Evolutionary conservation across 1,140 invertebrate genomes (phyloP).

Genomic region (Zophobas atratus): DNA sequence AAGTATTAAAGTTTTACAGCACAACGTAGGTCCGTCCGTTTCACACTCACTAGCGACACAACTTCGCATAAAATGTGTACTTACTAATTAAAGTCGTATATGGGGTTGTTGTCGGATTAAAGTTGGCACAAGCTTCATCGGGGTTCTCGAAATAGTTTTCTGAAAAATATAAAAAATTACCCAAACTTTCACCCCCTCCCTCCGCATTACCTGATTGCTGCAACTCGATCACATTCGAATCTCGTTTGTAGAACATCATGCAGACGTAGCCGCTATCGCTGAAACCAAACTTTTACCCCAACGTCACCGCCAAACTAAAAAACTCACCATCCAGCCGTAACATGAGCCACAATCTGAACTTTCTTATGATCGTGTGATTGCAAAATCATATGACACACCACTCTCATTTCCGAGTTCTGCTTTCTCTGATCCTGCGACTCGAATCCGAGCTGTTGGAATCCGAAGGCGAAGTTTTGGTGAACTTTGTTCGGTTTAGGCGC

Average conservation of each 20-base stretch:
- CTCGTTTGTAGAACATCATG: conserved; percentile 86
- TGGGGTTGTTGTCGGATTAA: conserved; percentile 78
- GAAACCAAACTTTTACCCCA: conserved; percentile 51
- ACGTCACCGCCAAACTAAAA: conserved; percentile 46
- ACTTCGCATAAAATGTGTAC: conserved; percentile 63
- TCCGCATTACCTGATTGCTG: conserved; percentile 70
- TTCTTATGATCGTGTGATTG: conserved; percentile 74
- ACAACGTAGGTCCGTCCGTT: neutral
- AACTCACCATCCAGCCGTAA: conserved; percentile 83
- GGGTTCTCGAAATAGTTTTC: conserved; percentile 65
- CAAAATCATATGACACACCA: conserved; percentile 79
- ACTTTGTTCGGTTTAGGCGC: conserved; percentile 59
- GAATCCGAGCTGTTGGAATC: conserved; percentile 64
- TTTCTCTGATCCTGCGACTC: conserved; percentile 69
- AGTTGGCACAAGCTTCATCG: conserved; percentile 75
- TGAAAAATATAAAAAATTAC: conserved; percentile 47
- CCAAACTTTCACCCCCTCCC: neutral
- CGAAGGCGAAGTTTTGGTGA: conserved; percentile 60
- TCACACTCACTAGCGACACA: neutral
- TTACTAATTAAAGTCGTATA: conserved; percentile 90
- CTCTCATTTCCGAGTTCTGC: conserved; percentile 72
- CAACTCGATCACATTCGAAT: conserved; percentile 85
- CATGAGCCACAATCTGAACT: conserved; percentile 80
- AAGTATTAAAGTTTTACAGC: no score
- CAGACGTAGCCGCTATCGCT: conserved; percentile 91